Evolutionary conservation across 2,113 vertebrate species (phyloP), one percentile per base, ranked within the genome.

Genomic region (Pavo muticus): DNA sequence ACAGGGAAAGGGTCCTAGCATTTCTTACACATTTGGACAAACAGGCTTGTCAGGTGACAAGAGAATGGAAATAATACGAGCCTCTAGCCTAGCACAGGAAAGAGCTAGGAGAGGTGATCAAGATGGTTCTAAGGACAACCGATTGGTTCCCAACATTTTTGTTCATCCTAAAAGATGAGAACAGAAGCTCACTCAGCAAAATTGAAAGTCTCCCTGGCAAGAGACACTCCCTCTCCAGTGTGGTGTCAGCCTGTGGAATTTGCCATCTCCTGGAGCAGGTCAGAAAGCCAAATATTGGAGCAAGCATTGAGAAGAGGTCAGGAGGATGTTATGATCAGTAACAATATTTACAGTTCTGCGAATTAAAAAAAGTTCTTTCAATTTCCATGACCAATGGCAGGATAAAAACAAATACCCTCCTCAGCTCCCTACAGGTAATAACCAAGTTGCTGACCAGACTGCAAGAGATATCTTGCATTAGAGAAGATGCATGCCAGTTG

Each of bases 311-410:
- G 48, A 88, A 96, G 76, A 77, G 79, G 48, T 75, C 0, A 0
- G n/a, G 57, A 91, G 59, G 42, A 67, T 56, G 30, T 44, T 56
- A 67, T 44, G 57, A 93, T 86, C 93, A 96, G 63, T 65, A 93
- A 94, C 76, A 94, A 91, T 81, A 94, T 95, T 95, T 94, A 91
- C 52, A 92, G 54, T 93, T 88, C 75, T 75, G 72, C 85, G 88
- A 75, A 83, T 80, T 90, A 87, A 93, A 93, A 94, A 74, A 94
- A 65, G 61, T 91, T 63, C 90, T 89, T 94, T 91, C 57, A 84
- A 50, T 88, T 90, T 60, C 67, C 83, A 25, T 81, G 90, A 93
- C 69, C 80, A 94, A 60, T 27, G 80, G 69, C 72, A 91, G 56
- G 86, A 86, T 86, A 92, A 96, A 94, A 96, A 96, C 93, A 95